Evolutionary conservation across 2,797 vertebrate genomes (phyloP), one percentile per base, ranked within the genome.

Genomic region (Sebastes kiyomatsui): DNA sequence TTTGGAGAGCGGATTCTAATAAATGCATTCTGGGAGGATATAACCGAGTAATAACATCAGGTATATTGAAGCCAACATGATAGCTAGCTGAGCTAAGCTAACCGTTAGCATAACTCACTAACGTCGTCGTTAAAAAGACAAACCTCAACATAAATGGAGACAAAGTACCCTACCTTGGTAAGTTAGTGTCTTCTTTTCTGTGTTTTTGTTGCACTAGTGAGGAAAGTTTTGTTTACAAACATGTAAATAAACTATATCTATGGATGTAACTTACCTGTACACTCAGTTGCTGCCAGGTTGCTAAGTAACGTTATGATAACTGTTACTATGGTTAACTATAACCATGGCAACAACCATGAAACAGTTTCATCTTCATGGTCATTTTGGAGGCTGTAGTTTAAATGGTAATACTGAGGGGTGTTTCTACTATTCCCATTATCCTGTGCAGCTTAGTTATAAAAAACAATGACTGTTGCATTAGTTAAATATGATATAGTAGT

Each of bases 121-220:
- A 9, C 60, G 4, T 7, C 33, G 11, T 12, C 16, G 6, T 30
- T n/a, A 11, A 42, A 23, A 42, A 38, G 35, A 42, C 0, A 42
- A 42, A 42, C 13, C 38, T 42, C 13, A 14, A 5, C 12, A 68
- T 7, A 76, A 81, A 93, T 92, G 88, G 90, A 93, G 28, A 64
- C 49, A 1, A 69, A 81, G 0, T 90, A 88, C 5, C 77, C 89
- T 0, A 65, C 18, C 0, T 30, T 93, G 85, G 93, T 94, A 35
- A 86, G 88, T 79, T 18, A 5, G 3, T 0, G 5, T 8, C 1
- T 32, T 28, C 0, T 10, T 6, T 46, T 32, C 35, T 56, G 27
- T 67, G 11, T 72, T 14, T 70, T 1, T 1, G 7, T 30, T 58
- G 33, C 22, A 5, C 6, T 32, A 0, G 3, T 20, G 11, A 25